Percentiles rank a stretch among this genome's conserved stretches.
Conservation (phyloP, 2,797 vertebrate species). For the Ptychobarbus kaznakovi region DNA sequence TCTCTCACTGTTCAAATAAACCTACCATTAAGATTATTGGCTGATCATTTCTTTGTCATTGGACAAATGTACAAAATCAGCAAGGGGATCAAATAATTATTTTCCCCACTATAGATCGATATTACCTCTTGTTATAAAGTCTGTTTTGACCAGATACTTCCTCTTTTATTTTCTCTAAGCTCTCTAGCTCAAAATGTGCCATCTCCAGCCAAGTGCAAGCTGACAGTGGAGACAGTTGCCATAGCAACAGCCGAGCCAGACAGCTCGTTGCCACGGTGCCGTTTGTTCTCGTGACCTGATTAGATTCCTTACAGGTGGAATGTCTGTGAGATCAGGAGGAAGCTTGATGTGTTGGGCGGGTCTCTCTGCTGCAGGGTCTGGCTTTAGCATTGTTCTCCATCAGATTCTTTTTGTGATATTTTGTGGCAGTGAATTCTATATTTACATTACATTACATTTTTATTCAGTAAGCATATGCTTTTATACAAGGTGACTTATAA, state of each 20-base stretch:
- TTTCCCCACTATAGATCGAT: too few species aligned
- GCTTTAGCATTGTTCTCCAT: background rate
- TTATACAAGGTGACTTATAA: background rate
- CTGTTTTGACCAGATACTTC: slow-evolving; percentile 36
- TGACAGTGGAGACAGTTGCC: slow-evolving; percentile 62
- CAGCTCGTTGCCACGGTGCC: slow-evolving; percentile 57
- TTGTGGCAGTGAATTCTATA: background rate
- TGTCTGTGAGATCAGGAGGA: slow-evolving; percentile 40
- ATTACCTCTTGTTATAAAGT: background rate
- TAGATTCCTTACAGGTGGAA: slow-evolving; percentile 64
- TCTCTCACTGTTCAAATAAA: too few species aligned
- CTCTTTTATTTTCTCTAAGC: background rate
- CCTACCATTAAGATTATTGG: too few species aligned
- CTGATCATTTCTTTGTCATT: too few species aligned
- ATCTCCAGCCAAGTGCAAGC: slow-evolving; percentile 11
- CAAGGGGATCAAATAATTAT: too few species aligned
- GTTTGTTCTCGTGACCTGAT: slow-evolving; percentile 63
- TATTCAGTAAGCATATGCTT: background rate
- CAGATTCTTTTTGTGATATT: background rate
- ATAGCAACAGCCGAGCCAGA: slow-evolving; percentile 71
- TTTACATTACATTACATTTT: background rate
- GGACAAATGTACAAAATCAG: too few species aligned
- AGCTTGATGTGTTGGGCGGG: background rate
- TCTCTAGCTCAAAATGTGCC: slow-evolving; percentile 21
- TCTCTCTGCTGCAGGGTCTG: background rate